A percentile compares a stretch with the other conserved stretches of the same genome.
Evolutionary conservation across 2,797 vertebrate species (phyloP).

Genomic region (Gobionotothen gibberifrons): DNA sequence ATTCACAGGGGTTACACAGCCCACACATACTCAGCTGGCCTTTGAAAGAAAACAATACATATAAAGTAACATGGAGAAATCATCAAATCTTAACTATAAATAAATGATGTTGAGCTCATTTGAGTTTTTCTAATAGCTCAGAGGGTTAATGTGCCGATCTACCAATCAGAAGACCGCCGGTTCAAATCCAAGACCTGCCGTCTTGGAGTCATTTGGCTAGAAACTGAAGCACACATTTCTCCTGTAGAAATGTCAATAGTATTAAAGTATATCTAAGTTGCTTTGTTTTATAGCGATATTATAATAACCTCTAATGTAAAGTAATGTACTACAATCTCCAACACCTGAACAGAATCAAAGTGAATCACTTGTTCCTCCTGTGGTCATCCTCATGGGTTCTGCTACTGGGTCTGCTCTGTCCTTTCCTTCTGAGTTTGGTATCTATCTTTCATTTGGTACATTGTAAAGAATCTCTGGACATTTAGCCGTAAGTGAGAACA

Average conservation of each 20-base stretch:
- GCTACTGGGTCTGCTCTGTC: slow-evolving; percentile 65
- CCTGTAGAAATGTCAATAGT: too few relatives aligned
- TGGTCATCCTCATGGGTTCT: slow-evolving; percentile 50
- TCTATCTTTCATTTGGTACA: slow-evolving; percentile 1
- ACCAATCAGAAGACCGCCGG: too few relatives aligned
- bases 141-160: too few relatives aligned
- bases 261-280: too few relatives aligned
- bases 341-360: slow-evolving; percentile 68
- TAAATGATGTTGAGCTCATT: not conserved
- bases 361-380: slow-evolving; percentile 55
- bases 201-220: too few relatives aligned
- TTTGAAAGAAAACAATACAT: not conserved
- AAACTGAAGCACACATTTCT: too few relatives aligned
- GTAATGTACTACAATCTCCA: not conserved
- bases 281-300: too few relatives aligned
- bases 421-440: slow-evolving; percentile 42
- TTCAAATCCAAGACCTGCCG: too few relatives aligned
- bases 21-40: not conserved
- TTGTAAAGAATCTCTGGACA: not conserved
- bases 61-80: not conserved
- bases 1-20: slow-evolving; percentile 2
- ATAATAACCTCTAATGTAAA: too few relatives aligned
- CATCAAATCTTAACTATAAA: slow-evolving; percentile 13
- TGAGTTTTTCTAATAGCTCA: not conserved
- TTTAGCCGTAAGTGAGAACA: not conserved